phyloP scores from a whole-genome alignment of 2,797 vertebrate genomes.

The Dendrocincla fuliginosa region DNA sequence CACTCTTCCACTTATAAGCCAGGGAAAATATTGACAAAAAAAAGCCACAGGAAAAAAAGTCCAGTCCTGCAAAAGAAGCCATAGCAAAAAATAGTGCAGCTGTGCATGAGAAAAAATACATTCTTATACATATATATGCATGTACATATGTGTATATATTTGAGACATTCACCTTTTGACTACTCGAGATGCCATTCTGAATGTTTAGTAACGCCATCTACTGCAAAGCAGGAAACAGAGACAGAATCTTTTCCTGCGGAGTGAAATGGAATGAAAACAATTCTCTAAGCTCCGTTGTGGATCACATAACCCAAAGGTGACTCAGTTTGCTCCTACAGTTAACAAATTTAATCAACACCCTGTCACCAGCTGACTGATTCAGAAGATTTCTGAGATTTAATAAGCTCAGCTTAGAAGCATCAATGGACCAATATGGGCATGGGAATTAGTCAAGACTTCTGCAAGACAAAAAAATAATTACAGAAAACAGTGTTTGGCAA shows the following conservation, averaged over 20 bases:
- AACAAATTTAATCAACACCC: conserved; percentile 22
- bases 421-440: neutral
- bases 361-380: neutral
- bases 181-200: neutral
- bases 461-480: neutral
- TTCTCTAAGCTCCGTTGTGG: neutral
- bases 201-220: neutral
- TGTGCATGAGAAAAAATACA: neutral
- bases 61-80: neutral
- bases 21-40: neutral
- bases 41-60: neutral
- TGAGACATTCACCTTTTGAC: neutral
- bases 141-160: no score
- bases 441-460: neutral
- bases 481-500: neutral
- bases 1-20: neutral
- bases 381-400: conserved; percentile 4
- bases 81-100: neutral
- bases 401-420: neutral
- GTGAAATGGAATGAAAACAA: neutral
- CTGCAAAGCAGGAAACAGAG: neutral
- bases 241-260: neutral
- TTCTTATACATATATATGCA: neutral
- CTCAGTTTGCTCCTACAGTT: neutral
- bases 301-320: neutral